Evolutionary conservation across 2,888 invertebrate species (phyloP).

Genomic region (Eretmocerus hayati): DNA sequence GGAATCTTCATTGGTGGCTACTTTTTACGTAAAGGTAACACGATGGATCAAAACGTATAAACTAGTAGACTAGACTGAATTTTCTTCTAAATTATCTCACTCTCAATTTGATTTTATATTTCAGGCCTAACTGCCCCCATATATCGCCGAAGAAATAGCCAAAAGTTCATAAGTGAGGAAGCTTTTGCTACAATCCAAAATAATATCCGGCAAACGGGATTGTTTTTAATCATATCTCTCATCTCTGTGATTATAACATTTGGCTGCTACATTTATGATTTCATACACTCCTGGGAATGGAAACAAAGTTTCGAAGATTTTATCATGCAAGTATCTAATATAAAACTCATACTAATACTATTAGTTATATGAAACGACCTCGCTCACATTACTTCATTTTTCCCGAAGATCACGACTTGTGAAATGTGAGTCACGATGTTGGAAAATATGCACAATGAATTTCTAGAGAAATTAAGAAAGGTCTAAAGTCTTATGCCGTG

Average conservation of each 20-base stretch:
- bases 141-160: constrained; percentile 71
- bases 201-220: constrained; percentile 77
- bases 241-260: constrained; percentile 74
- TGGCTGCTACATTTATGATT: constrained; percentile 77
- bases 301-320: constrained; percentile 66
- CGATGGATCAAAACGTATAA: background rate
- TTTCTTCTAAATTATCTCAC: background rate
- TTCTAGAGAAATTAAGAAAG: too few relatives aligned
- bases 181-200: constrained; percentile 80
- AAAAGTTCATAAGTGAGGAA: constrained; percentile 75
- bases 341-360: too few relatives aligned
- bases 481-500: background rate
- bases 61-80: constrained; percentile 6
- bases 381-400: too few relatives aligned
- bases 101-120: constrained; percentile 4
- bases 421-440: too few relatives aligned
- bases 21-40: constrained; percentile 67
- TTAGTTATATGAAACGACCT: too few relatives aligned
- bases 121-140: constrained; percentile 71
- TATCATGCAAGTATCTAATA: constrained; percentile 66
- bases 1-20: constrained; percentile 68
- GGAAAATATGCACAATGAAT: too few relatives aligned
- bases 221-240: constrained; percentile 70
- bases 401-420: too few relatives aligned
- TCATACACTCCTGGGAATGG: constrained; percentile 69